A percentile compares a stretch with the other conserved stretches of the same genome.
Evolutionary conservation across 1,140 invertebrate genomes (phyloP).

Genomic region (Carposina sasakii): DNA sequence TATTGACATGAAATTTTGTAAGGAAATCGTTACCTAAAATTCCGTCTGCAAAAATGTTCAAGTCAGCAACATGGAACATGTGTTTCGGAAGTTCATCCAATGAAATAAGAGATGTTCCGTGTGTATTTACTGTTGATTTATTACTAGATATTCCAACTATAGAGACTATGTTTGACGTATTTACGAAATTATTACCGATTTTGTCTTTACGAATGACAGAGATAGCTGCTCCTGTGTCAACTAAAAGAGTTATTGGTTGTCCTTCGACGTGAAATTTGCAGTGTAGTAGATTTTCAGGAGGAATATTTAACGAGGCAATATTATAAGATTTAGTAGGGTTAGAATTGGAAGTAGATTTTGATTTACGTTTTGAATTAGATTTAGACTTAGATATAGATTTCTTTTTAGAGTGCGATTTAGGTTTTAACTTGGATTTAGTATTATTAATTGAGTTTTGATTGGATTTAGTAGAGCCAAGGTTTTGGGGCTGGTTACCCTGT

Average conservation of each 20-base stretch:
- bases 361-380: too few relatives aligned
- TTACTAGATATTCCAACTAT: conserved; percentile 13
- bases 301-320: conserved; percentile 5
- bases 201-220: conserved; percentile 14
- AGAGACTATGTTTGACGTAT: conserved; percentile 9
- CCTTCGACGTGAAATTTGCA: conserved; percentile 11
- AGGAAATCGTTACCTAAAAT: conserved; percentile 35
- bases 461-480: not conserved
- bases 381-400: not conserved
- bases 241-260: conserved; percentile 5
- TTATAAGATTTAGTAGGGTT: too few relatives aligned
- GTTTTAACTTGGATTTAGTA: conserved; percentile 9
- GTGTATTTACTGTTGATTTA: conserved; percentile 6
- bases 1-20: conserved; percentile 26
- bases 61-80: conserved; percentile 27
- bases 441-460: conserved; percentile 2
- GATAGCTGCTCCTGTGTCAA: conserved; percentile 18
- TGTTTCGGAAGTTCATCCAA: conserved; percentile 22
- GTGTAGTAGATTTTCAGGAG: conserved; percentile 13
- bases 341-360: too few relatives aligned
- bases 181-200: conserved; percentile 4
- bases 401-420: conserved; percentile 3
- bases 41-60: conserved; percentile 30
- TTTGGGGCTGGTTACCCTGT: conserved; percentile 13
- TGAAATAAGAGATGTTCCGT: conserved; percentile 20